Percentiles rank a stretch among this genome's conserved stretches.
phyloP scores from a whole-genome alignment of 2,888 invertebrate genomes.

The Thumatha senex region DNA sequence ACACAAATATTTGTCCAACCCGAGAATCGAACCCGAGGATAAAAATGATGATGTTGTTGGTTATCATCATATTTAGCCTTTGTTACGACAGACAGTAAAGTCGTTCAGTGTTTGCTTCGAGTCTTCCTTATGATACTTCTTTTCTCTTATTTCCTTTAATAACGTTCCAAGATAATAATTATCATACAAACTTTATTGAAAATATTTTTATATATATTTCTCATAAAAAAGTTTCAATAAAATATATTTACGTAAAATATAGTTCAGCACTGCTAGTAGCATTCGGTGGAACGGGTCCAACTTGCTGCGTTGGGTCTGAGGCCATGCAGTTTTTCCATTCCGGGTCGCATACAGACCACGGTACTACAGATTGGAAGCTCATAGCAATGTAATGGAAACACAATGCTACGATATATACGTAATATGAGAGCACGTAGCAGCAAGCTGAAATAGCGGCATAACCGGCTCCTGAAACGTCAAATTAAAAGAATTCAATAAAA shows the following conservation, averaged over 20 bases:
- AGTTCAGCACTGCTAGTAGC: constrained; percentile 82
- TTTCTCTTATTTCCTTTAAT: no score
- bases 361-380: constrained; percentile 87
- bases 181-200: no score
- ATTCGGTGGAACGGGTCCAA: constrained; percentile 33
- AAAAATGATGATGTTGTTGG: no score
- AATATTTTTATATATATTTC: not conserved
- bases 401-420: constrained; percentile 89
- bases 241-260: constrained; percentile 63
- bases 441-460: constrained; percentile 86
- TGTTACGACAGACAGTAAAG: no score
- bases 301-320: constrained; percentile 49
- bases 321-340: constrained; percentile 81
- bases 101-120: no score
- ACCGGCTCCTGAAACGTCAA: constrained; percentile 86
- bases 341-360: constrained; percentile 88
- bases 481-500: not conserved
- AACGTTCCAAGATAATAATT: no score
- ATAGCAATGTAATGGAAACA: constrained; percentile 88
- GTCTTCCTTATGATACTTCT: no score
- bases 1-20: no score
- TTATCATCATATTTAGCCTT: no score
- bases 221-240: not conserved
- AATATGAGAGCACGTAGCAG: constrained; percentile 88
- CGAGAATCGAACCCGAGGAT: no score